Conservation (phyloP, 2,113 vertebrate species). For the Lophura nycthemera region DNA sequence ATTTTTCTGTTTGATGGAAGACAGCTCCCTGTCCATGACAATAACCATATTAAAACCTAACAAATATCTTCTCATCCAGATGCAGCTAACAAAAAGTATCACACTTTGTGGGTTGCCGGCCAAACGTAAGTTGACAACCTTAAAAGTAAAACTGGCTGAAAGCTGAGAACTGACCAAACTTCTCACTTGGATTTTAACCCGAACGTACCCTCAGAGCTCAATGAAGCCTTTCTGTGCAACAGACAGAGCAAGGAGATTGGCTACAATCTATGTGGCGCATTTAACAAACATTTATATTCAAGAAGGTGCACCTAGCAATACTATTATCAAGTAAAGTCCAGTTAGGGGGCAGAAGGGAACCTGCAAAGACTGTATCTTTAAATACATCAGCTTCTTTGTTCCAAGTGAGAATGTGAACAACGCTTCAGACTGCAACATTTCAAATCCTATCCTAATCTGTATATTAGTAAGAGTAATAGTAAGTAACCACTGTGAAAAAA, state of each 20-base stretch:
- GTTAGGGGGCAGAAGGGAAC: not conserved
- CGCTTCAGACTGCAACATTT: not conserved
- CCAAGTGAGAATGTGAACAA: not conserved
- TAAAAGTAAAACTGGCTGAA: not conserved
- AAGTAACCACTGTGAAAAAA: not conserved
- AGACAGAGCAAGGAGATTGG: not conserved
- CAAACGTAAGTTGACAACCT: not conserved
- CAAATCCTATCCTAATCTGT: not conserved
- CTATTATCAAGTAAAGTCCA: not conserved
- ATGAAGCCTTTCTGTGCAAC: not conserved
- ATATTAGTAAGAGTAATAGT: not conserved
- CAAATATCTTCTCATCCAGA: not conserved
- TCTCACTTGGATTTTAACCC: not conserved
- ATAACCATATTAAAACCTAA: not conserved
- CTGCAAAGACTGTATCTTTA: not conserved
- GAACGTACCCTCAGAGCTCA: not conserved
- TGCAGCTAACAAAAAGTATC: not conserved
- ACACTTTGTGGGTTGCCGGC: not conserved
- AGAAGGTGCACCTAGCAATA: not conserved
- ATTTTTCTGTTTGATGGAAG: not conserved
- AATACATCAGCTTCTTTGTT: not conserved
- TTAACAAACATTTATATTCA: not conserved
- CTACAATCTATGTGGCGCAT: not conserved
- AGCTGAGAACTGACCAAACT: not conserved
- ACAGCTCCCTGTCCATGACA: not conserved